Conservation (phyloP, 2,113 vertebrate species). For the Poeciliopsis occidentalis region DNA sequence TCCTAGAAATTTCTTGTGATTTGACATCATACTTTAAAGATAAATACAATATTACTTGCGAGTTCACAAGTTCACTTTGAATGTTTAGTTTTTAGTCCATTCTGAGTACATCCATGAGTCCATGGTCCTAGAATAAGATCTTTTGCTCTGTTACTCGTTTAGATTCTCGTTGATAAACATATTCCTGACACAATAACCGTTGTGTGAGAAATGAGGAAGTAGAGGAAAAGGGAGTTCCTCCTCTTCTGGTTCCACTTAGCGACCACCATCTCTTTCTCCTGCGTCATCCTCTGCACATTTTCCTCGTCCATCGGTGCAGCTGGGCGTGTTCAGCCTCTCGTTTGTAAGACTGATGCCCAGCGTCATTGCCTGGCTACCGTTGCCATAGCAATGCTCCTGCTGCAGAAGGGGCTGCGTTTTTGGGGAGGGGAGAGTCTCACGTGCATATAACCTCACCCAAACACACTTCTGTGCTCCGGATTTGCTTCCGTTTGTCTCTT, state of each 20-base stretch:
- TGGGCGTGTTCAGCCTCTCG: constrained; percentile 39
- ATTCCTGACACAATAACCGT: no score
- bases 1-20: no score
- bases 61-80: neutral
- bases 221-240: neutral
- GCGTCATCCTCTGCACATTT: neutral
- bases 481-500: constrained; percentile 19
- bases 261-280: neutral
- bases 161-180: no score
- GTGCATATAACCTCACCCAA: constrained; percentile 21
- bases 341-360: constrained; percentile 34
- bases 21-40: neutral
- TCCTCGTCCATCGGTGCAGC: constrained; percentile 6
- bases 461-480: constrained; percentile 12
- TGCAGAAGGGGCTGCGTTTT: constrained; percentile 25
- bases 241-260: neutral
- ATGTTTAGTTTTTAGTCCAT: neutral
- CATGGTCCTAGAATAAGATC: neutral
- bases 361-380: constrained; percentile 51
- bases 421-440: constrained; percentile 28
- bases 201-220: no score
- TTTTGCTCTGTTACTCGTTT: no score
- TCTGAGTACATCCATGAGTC: neutral
- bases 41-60: neutral
- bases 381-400: constrained; percentile 39